Percentiles rank a stretch among this genome's conserved stretches.
phyloP scores from a whole-genome alignment of 2,797 vertebrate species.

The Acanthopagrus latus region DNA sequence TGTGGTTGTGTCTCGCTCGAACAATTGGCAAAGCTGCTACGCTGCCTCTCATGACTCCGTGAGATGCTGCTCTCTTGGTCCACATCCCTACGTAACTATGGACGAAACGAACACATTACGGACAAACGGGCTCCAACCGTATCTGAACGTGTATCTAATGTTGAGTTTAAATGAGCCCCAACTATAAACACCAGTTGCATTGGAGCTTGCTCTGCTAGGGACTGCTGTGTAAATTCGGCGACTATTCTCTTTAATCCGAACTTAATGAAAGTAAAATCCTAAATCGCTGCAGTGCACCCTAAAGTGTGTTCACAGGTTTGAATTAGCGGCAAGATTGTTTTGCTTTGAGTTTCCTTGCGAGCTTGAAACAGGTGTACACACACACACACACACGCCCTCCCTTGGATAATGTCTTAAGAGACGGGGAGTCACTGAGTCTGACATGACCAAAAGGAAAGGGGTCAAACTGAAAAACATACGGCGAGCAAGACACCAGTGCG shows the following conservation, averaged over 20 bases:
- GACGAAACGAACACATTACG: too few species aligned
- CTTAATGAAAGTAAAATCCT: constrained; percentile 8
- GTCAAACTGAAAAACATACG: constrained; percentile 49
- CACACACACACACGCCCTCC: neutral
- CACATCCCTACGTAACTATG: too few species aligned
- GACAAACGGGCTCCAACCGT: too few species aligned
- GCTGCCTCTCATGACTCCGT: too few species aligned
- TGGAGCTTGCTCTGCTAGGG: neutral
- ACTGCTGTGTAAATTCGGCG: neutral
- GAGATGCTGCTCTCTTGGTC: too few species aligned
- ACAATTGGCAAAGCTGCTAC: too few species aligned
- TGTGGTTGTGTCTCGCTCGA: too few species aligned
- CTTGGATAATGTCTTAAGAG: constrained; percentile 12
- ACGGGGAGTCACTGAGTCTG: constrained; percentile 14
- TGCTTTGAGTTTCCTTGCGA: constrained; percentile 24
- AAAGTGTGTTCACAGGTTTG: constrained; percentile 31
- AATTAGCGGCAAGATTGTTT: constrained; percentile 29
- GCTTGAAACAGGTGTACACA: constrained; percentile 27
- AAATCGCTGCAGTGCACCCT: constrained; percentile 20
- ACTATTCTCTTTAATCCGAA: neutral
- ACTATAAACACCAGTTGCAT: neutral
- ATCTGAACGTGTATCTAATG: too few species aligned
- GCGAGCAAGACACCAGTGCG: constrained; percentile 46
- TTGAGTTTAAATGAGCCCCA: too few species aligned
- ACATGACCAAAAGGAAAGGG: constrained; percentile 36